phyloP scores from a whole-genome alignment of 2,113 vertebrate species.

The Holacanthus passer region DNA sequence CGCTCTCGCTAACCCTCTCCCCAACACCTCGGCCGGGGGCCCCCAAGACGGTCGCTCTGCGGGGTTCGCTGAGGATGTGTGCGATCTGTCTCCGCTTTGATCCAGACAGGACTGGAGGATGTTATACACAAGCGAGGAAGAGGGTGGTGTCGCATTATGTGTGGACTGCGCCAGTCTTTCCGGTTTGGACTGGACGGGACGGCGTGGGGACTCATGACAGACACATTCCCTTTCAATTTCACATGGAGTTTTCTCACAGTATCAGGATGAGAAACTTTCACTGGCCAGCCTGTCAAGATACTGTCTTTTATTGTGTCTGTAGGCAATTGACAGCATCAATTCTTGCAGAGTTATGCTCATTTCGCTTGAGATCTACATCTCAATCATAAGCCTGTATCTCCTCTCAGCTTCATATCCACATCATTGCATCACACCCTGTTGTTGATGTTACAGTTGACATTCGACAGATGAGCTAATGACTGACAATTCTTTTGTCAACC shows the following conservation, averaged over 20 bases:
- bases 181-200: constrained; percentile 40
- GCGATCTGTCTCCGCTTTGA: constrained; percentile 43
- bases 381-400: constrained; percentile 27
- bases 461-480: constrained; percentile 25
- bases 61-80: constrained; percentile 54
- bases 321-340: background rate
- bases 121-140: constrained; percentile 52
- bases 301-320: constrained; percentile 22
- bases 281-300: background rate
- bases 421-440: background rate
- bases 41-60: constrained; percentile 14
- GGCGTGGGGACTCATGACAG: constrained; percentile 16
- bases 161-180: constrained; percentile 45
- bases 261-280: constrained; percentile 9
- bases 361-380: constrained; percentile 20
- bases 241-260: constrained; percentile 42
- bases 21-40: too few relatives aligned
- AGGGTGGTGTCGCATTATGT: constrained; percentile 51
- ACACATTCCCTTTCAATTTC: constrained; percentile 42
- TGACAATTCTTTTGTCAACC: background rate
- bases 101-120: constrained; percentile 55
- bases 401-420: background rate
- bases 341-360: constrained; percentile 24
- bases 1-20: background rate
- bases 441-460: background rate